A percentile compares a stretch with the other conserved stretches of the same genome.
phyloP scores from a whole-genome alignment of 2,113 vertebrate species.

The Telmatochromis sp. region DNA sequence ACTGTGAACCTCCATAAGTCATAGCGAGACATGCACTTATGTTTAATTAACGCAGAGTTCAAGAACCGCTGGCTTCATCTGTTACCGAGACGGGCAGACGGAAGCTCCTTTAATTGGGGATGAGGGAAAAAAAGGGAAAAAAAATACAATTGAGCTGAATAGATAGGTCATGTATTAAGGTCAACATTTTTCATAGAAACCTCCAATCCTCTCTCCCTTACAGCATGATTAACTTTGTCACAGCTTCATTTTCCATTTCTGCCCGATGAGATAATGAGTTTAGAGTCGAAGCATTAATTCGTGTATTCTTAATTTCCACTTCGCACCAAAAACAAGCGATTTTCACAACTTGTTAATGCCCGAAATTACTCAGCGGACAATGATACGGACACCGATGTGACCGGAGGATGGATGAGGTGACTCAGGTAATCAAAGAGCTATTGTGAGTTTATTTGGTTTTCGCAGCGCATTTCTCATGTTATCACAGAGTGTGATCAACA shows the following conservation, averaged over 20 bases:
- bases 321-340: neutral
- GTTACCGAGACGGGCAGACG: constrained; percentile 27
- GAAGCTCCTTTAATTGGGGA: constrained; percentile 60
- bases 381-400: neutral
- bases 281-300: constrained; percentile 34
- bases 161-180: constrained; percentile 54
- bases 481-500: neutral
- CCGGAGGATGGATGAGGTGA: neutral
- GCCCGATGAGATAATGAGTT: constrained; percentile 56
- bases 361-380: neutral
- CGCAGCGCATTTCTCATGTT: neutral
- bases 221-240: constrained; percentile 54
- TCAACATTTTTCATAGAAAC: constrained; percentile 54
- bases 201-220: neutral
- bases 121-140: neutral
- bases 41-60: constrained; percentile 66
- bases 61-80: constrained; percentile 52
- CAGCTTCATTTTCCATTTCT: constrained; percentile 48
- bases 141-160: constrained; percentile 38
- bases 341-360: neutral
- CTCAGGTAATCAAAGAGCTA: neutral
- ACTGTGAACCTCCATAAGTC: constrained; percentile 17
- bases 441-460: neutral
- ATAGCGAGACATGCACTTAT: constrained; percentile 45
- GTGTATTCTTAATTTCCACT: constrained; percentile 6